Evolutionary conservation across 2,113 vertebrate species (phyloP), one percentile per base, ranked within the genome.

Genomic region (Forbesichthys papilliferus): DNA sequence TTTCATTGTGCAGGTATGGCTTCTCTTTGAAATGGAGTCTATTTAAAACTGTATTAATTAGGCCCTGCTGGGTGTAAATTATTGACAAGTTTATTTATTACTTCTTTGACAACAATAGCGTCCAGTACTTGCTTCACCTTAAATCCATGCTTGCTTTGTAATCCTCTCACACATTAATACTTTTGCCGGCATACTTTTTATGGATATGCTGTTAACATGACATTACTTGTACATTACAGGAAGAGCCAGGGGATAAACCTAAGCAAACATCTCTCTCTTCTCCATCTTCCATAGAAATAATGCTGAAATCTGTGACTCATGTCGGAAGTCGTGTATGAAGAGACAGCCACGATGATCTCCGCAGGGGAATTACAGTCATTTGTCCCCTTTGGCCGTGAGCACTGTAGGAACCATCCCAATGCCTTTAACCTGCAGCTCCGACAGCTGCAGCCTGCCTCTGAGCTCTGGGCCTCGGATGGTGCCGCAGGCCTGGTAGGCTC

Each of bases 291-390:
- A 4, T 83, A 94, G 95, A 96, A 98, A 98, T 98, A 98, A 99
- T 98, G 96, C 95, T 96, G 96, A 99, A 98, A 98, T 95, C 94
- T 95, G 94, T 94, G 93, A 96, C 95, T 95, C 96, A 99, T 98
- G 97, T 98, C 96, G 96, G 95, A 98, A 83, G 89, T 91, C 94
- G 93, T 96, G 92, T 96, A 92, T 98, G 97, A 98, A 95, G 97
- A 99, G 93, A 95, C 94, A 95, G 95, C 94, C 94, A 96, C 94
- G 83, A 99, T 98, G 97, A 99, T 98, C 87, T 96, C 97, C 93
- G 96, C 96, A 91, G 94, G 97, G 93, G 96, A 98, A 93, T 93
- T 96, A 95, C 96, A 98, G 95, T 95, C 95, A 92, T 98, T 98
- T 94, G 94, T 94, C 91, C 97, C 97, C 71, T 96, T 97, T 78